phyloP scores from a whole-genome alignment of 2,888 invertebrate genomes.

The Parelbella ahira region DNA sequence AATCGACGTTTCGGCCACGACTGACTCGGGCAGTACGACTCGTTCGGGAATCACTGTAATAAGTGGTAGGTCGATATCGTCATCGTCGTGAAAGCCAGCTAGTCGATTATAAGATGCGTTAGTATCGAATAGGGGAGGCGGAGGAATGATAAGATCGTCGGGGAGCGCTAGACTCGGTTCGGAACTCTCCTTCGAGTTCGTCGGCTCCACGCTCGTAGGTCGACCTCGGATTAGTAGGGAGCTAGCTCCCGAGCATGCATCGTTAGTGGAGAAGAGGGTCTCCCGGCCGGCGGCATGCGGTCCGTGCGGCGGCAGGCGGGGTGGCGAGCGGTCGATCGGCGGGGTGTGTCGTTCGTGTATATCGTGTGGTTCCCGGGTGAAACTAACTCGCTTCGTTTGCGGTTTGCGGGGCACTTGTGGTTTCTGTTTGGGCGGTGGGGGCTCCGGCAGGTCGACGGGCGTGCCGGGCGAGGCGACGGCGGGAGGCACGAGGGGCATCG shows the following conservation, averaged over 20 bases:
- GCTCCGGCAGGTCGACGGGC: conserved; percentile 40
- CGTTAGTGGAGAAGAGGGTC: conserved; percentile 60
- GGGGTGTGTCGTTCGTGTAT: conserved; percentile 43
- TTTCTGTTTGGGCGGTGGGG: conserved; percentile 59
- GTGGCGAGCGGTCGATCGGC: conserved; percentile 46
- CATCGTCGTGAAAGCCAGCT: conserved; percentile 44
- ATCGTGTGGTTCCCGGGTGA: conserved; percentile 57
- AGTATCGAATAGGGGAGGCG: conserved; percentile 72
- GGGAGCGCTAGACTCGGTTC: conserved; percentile 56
- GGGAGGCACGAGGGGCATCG: conserved; percentile 39
- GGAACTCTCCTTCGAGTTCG: conserved; percentile 50
- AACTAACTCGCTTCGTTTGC: conserved; percentile 76
- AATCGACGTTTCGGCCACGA: conserved; percentile 69
- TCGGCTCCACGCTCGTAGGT: conserved; percentile 49
- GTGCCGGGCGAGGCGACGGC: conserved; percentile 40
- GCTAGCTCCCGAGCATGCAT: conserved; percentile 67
- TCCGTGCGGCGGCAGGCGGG: conserved; percentile 47
- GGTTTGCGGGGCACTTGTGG: conserved; percentile 75
- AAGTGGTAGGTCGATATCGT: conserved; percentile 51
- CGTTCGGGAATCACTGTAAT: conserved; percentile 65
- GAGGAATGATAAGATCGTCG: conserved; percentile 72
- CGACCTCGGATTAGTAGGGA: conserved; percentile 68
- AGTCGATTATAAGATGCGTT: conserved; percentile 62
- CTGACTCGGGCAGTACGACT: conserved; percentile 60
- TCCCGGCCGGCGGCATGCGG: conserved; percentile 51